Base-by-base conservation (phyloP, 2,888 invertebrate genomes). In the Agrotis clavis region DNA sequence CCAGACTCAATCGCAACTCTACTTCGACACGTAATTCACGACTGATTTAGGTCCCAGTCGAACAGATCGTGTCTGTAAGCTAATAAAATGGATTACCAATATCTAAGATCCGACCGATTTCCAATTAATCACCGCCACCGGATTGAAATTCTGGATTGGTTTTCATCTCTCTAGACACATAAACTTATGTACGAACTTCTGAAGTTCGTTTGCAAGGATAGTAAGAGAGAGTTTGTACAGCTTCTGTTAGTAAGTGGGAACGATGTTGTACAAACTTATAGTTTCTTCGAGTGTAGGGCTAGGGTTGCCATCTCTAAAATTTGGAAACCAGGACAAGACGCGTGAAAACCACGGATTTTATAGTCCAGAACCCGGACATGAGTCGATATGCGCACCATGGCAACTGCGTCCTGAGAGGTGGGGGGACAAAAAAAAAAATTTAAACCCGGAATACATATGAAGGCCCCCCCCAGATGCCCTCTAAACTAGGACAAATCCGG, bases 71-170 rank as follows among this genome's bases (percentile, higher is more conserved):
- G 61, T 57, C 35, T 47, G 14, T 25, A 6, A 51, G 35, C 76
- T 69, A 57, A 62, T 76, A 51, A 48, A 76, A 69, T 6, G 76
- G 74, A 74, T 74, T 74, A 74, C 18, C 19, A 47, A 68, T 61
- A 68, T 56, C 61, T 68, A 25, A 57, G 61, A 62, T 51, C 51
- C 19, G 1, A 62, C 18, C n/a, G 19, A 68, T 74, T 74, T 50
- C 50, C 69, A 76, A 75, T 62, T 51, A 56, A 57, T 75, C 76
- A 76, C 14, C 14, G 19, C 68, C 76, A 76, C 14, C 14, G 19
- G 76, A 76, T 62, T 62, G 47, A 2, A 57, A 62, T 47, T 35
- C 35, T 25, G 60, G 47, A 61, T 75, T 74, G 54, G 68, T 61
- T 72, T 50, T 25, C 21, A 2, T 25, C 50, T 65, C 45, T 18